A percentile compares a stretch with the other conserved stretches of the same genome.
Conservation (phyloP, 2,888 invertebrate species). For the Drepanosiphum platanoidis region DNA sequence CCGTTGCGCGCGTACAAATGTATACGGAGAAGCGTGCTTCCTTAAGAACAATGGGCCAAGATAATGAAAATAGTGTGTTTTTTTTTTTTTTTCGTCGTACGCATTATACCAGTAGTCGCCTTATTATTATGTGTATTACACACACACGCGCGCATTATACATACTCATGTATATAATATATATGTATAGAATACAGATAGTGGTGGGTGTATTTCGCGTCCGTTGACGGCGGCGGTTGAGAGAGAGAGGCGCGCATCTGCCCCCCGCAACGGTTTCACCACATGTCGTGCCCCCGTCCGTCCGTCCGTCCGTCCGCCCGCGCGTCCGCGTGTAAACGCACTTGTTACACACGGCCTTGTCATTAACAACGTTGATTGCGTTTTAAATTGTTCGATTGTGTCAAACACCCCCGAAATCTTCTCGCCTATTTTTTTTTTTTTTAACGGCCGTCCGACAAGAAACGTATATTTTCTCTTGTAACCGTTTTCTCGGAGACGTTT, state of each 20-base stretch:
- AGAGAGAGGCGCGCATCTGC: conserved; percentile 49
- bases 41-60: conserved; percentile 61
- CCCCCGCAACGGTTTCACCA: conserved; percentile 62
- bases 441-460: conserved; percentile 25
- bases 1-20: not conserved
- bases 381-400: conserved; percentile 61
- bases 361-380: conserved; percentile 62
- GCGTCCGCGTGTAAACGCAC: conserved; percentile 44
- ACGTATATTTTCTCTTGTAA: conserved; percentile 32
- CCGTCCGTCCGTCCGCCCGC: conserved; percentile 10
- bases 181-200: not conserved
- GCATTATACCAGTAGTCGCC: conserved; percentile 13
- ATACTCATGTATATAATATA: no score
- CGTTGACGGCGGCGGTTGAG: conserved; percentile 42
- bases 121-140: conserved; percentile 24
- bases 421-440: not conserved
- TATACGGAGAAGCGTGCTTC: conserved; percentile 58
- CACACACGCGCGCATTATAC: not conserved
- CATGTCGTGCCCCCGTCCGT: conserved; percentile 41
- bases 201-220: conserved; percentile 62
- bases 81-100: conserved; percentile 20
- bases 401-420: conserved; percentile 61
- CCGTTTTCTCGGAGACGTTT: conserved; percentile 41
- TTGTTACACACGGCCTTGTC: conserved; percentile 61
- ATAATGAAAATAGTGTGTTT: conserved; percentile 61